Evolutionary conservation across 2,113 vertebrate genomes (phyloP).

Genomic region (Vulpes lagopus): DNA sequence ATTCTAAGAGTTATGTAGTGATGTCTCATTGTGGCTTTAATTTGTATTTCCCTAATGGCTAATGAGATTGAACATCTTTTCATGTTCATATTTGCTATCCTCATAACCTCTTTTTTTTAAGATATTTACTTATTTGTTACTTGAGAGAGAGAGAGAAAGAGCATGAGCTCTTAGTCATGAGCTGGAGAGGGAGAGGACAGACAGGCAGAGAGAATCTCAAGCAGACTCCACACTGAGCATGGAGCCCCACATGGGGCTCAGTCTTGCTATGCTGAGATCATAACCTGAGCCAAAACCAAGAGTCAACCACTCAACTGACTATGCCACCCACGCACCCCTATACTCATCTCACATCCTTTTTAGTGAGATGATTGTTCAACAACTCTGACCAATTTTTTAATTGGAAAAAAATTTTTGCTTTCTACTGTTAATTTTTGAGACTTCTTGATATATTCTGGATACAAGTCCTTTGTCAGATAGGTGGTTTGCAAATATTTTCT

Average conservation of each 20-base stretch:
- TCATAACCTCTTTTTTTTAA: not conserved
- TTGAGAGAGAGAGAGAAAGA: too few relatives aligned
- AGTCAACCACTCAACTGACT: too few relatives aligned
- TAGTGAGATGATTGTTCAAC: not conserved
- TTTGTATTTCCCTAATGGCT: not conserved
- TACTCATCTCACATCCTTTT: not conserved
- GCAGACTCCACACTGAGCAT: too few relatives aligned
- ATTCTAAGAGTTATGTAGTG: not conserved
- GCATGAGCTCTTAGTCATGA: too few relatives aligned
- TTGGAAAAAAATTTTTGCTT: not conserved
- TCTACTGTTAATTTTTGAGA: constrained; percentile 1
- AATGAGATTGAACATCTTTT: not conserved
- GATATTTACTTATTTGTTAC: too few relatives aligned
- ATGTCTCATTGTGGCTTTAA: not conserved
- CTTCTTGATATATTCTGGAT: not conserved
- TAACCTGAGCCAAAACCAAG: too few relatives aligned
- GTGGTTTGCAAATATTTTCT: constrained; percentile 6
- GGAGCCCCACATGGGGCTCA: too few relatives aligned
- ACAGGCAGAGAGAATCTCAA: too few relatives aligned
- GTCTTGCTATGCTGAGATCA: too few relatives aligned
- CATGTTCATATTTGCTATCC: not conserved
- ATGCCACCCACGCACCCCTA: too few relatives aligned
- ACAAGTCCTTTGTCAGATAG: not conserved
- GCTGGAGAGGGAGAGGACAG: too few relatives aligned
- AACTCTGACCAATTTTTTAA: not conserved